Conservation (phyloP, 2,888 invertebrate genomes). For the Crematogaster levior region DNA sequence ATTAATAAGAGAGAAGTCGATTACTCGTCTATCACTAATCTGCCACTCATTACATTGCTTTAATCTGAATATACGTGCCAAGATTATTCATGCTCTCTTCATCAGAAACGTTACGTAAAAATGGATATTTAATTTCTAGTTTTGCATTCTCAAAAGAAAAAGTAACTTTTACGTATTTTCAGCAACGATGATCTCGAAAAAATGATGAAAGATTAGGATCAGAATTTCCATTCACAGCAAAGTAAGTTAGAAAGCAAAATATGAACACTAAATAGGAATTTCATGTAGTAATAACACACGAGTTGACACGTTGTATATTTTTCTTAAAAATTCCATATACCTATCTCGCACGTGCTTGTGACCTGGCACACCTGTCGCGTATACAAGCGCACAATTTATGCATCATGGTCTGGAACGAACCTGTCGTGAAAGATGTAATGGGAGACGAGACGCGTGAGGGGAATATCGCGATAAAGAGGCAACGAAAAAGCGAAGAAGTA, state of each 20-base stretch:
- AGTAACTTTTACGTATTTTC: neutral
- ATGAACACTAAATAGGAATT: neutral
- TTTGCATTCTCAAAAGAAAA: neutral
- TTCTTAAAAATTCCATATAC: constrained; percentile 28
- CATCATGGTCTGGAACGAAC: constrained; percentile 35
- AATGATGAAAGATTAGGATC: neutral
- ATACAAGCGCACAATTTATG: constrained; percentile 46
- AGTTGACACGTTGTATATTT: neutral
- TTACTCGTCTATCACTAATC: constrained; percentile 70
- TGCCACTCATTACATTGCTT: constrained; percentile 74
- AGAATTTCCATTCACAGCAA: neutral
- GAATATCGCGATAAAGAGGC: constrained; percentile 28
- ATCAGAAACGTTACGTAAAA: neutral
- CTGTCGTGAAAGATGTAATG: constrained; percentile 48
- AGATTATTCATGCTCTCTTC: constrained; percentile 38
- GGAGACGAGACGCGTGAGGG: constrained; percentile 27
- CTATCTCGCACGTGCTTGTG: constrained; percentile 36
- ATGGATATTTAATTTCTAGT: neutral
- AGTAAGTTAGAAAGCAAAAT: neutral
- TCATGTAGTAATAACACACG: neutral
- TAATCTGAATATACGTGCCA: constrained; percentile 70
- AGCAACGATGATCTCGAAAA: neutral
- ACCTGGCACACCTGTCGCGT: constrained; percentile 51
- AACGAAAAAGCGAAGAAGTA: constrained; percentile 5
- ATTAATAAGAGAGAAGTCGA: constrained; percentile 48